Percentiles rank a stretch among this genome's conserved stretches.
Conservation (phyloP, 2,888 invertebrate species). For the Lordiphosa fenestrarum region DNA sequence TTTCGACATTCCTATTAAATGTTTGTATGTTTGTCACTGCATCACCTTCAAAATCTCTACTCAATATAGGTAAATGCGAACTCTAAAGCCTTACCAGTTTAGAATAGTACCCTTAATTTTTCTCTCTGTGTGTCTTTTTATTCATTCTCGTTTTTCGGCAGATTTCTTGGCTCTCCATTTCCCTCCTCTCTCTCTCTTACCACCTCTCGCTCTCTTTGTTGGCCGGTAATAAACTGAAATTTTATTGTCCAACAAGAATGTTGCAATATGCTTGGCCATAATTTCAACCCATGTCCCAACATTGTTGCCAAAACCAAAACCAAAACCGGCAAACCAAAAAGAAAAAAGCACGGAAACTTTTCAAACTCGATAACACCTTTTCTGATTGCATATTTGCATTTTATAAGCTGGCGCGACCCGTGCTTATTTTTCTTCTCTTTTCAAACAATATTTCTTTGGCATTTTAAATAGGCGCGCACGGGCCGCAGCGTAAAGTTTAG, state of each 20-base stretch:
- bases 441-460: constrained; percentile 1
- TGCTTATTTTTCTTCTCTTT: background rate
- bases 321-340: constrained; percentile 7
- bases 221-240: constrained; percentile 69
- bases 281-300: constrained; percentile 48
- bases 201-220: constrained; percentile 15
- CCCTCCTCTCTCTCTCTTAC: too few species aligned
- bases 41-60: too few species aligned
- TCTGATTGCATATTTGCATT: constrained; percentile 31
- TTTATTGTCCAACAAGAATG: constrained; percentile 76
- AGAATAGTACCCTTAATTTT: too few species aligned
- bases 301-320: constrained; percentile 61
- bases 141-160: too few species aligned
- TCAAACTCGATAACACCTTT: constrained; percentile 3
- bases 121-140: too few species aligned
- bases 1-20: too few species aligned
- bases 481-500: constrained; percentile 15
- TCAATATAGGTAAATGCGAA: too few species aligned
- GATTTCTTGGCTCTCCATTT: too few species aligned
- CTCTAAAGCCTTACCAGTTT: too few species aligned
- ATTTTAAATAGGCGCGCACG: constrained; percentile 1
- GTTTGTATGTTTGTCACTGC: too few species aligned
- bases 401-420: constrained; percentile 17
- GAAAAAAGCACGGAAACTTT: background rate
- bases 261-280: constrained; percentile 76